Evolutionary conservation across 35 echinoderm and acorn worm species (phyloP).

Genomic region (Apostichopus japonicus): DNA sequence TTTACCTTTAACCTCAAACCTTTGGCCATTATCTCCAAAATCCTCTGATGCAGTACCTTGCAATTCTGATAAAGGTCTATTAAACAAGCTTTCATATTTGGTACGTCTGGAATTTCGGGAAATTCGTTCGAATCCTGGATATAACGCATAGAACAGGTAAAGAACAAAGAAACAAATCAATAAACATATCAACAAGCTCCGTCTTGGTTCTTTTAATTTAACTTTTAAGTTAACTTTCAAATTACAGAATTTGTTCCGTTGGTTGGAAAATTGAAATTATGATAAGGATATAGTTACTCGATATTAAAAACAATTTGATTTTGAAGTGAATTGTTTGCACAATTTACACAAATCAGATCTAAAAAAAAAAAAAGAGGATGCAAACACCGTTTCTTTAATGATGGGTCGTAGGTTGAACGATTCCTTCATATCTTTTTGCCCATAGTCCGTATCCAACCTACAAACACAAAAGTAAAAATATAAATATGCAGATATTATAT

Average conservation of each 20-base stretch:
- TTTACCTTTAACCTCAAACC: constrained; percentile 72
- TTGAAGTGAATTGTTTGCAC: too few relatives aligned
- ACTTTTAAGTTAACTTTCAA: background rate
- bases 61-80: constrained; percentile 53
- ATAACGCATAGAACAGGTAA: background rate
- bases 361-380: too few relatives aligned
- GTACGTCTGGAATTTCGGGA: background rate
- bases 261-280: too few relatives aligned
- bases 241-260: too few relatives aligned
- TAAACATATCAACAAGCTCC: too few relatives aligned
- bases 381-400: constrained; percentile 4
- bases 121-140: background rate
- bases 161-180: too few relatives aligned
- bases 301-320: too few relatives aligned
- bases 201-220: too few relatives aligned
- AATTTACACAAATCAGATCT: too few relatives aligned
- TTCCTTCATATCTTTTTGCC: constrained; percentile 81
- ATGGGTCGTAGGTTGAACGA: constrained; percentile 62
- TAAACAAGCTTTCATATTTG: constrained; percentile 6
- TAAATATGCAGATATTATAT: too few relatives aligned
- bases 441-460: constrained; percentile 77
- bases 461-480: background rate
- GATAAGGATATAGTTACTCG: too few relatives aligned
- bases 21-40: constrained; percentile 87
- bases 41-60: constrained; percentile 60